phyloP scores from a whole-genome alignment of 1,140 invertebrate genomes.

The Bathynomus jamesi region DNA sequence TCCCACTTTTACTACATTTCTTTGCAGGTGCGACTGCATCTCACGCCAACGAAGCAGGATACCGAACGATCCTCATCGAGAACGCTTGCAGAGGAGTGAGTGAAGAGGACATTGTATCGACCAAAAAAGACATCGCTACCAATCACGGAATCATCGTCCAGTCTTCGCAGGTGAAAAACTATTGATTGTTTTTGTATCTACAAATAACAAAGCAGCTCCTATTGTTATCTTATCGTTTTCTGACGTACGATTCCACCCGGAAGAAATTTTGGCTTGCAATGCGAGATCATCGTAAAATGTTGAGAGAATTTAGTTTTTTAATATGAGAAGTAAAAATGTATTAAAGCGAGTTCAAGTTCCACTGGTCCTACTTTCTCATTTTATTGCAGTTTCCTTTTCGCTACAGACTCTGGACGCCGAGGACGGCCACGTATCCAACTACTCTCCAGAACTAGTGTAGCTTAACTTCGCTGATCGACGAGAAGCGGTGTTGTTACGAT shows the following conservation, averaged over 20 bases:
- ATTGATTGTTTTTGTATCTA: background rate
- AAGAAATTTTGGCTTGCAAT: background rate
- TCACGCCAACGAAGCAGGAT: slow-evolving; percentile 78
- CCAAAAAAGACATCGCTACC: slow-evolving; percentile 62
- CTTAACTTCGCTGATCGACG: no score
- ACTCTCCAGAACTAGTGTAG: no score
- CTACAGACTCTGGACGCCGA: no score
- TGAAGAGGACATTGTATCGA: slow-evolving; percentile 70
- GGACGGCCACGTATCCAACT: no score
- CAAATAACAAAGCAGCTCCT: background rate
- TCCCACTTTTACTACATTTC: no score
- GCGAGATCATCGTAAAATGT: background rate
- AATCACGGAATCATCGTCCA: slow-evolving; percentile 70
- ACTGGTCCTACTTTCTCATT: no score
- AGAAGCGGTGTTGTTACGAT: no score
- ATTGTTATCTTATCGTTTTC: background rate
- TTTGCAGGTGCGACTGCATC: slow-evolving; percentile 72
- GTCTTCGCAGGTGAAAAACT: slow-evolving; percentile 51
- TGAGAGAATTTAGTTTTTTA: background rate
- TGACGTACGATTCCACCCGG: background rate
- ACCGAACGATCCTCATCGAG: slow-evolving; percentile 79
- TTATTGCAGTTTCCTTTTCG: no score
- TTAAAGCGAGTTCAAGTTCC: no score
- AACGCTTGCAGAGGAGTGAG: slow-evolving; percentile 85
- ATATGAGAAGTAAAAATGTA: no score